Percentiles rank a stretch among this genome's conserved stretches.
Evolutionary conservation across 2,888 invertebrate species (phyloP).

Genomic region (Drosophila rellima): DNA sequence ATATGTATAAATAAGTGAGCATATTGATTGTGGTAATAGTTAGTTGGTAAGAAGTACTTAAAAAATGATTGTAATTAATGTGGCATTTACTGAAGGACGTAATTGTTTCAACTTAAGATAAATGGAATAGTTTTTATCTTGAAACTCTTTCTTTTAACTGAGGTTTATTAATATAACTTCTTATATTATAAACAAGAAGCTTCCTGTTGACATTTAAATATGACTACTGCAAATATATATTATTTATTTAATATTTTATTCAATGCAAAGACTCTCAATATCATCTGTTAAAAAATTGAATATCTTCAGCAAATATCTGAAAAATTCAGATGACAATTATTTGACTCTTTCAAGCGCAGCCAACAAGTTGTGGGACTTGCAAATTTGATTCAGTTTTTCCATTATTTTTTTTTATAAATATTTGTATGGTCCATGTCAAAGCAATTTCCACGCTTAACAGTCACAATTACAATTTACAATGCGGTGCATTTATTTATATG

Average conservation of each 20-base stretch:
- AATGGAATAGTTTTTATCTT: neutral
- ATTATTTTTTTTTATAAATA: slow-evolving; percentile 22
- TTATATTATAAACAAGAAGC: neutral
- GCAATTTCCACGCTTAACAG: slow-evolving; percentile 53
- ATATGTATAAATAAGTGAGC: slow-evolving; percentile 1
- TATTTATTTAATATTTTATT: too few species aligned
- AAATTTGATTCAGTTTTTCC: slow-evolving; percentile 1
- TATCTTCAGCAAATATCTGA: neutral
- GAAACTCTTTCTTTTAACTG: neutral
- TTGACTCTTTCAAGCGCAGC: neutral
- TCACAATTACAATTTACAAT: slow-evolving; percentile 45
- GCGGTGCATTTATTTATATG: slow-evolving; percentile 45
- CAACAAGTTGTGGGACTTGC: slow-evolving; percentile 1
- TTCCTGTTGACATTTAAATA: neutral
- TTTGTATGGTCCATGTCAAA: slow-evolving; percentile 41
- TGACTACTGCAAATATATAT: too few species aligned
- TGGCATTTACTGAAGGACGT: neutral
- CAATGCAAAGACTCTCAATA: neutral
- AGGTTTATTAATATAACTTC: neutral
- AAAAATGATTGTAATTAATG: slow-evolving; percentile 5
- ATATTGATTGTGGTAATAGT: slow-evolving; percentile 15
- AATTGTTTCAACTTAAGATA: slow-evolving; percentile 7
- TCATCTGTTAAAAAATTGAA: neutral
- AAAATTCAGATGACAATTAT: slow-evolving; percentile 3
- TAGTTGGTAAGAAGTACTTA: slow-evolving; percentile 5